A percentile compares a stretch with the other conserved stretches of the same genome.
phyloP scores from a whole-genome alignment of 2,113 vertebrate species.

The Mormyrus iriodes region DNA sequence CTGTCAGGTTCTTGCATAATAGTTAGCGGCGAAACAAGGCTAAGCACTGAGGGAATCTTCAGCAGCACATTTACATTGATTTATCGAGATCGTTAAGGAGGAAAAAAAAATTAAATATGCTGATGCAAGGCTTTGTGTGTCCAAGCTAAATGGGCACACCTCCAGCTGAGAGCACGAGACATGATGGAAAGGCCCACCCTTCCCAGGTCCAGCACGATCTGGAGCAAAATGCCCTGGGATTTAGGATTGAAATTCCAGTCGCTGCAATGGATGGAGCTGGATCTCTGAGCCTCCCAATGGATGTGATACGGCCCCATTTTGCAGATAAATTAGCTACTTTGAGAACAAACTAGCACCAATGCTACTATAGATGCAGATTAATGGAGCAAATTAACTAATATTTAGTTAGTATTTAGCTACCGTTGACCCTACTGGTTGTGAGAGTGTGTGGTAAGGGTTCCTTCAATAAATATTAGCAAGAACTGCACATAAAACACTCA shows the following conservation, averaged over 20 bases:
- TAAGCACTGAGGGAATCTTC: background rate
- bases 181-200: background rate
- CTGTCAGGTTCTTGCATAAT: constrained; percentile 7
- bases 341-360: background rate
- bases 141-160: background rate
- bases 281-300: background rate
- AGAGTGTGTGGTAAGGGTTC: background rate
- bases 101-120: constrained; percentile 19
- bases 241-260: background rate
- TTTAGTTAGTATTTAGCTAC: background rate
- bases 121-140: background rate
- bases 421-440: background rate
- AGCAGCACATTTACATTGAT: constrained; percentile 10
- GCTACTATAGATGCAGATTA: constrained; percentile 10
- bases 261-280: background rate
- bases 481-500: background rate
- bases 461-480: background rate
- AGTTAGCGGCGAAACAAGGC: background rate
- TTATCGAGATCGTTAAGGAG: constrained; percentile 16
- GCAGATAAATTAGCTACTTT: background rate
- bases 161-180: background rate
- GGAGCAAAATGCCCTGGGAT: background rate
- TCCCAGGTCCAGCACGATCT: background rate
- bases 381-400: constrained; percentile 12
- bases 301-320: background rate